Percentiles rank a stretch among this genome's conserved stretches.
Conservation (phyloP, 2,888 invertebrate genomes). For the Leptarthrus brevirostris region DNA sequence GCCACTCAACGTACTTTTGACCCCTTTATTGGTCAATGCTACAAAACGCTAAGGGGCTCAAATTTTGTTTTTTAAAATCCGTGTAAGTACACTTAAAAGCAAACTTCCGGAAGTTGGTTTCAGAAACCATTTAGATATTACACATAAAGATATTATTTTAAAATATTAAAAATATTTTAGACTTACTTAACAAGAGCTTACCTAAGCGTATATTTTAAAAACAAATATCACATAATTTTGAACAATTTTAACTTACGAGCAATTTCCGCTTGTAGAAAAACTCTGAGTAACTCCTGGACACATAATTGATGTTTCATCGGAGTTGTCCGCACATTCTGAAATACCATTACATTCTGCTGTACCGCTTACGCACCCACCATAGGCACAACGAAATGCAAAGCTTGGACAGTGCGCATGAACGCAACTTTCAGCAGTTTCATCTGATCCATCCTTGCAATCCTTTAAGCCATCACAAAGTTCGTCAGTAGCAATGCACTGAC, state of each 20-base stretch:
- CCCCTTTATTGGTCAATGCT: too few species aligned
- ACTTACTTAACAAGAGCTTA: too few species aligned
- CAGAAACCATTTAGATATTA: too few species aligned
- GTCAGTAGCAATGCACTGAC: constrained; percentile 59
- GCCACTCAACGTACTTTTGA: too few species aligned
- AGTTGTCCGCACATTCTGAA: constrained; percentile 58
- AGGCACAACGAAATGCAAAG: constrained; percentile 65
- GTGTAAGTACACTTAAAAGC: too few species aligned
- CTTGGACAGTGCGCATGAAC: constrained; percentile 66
- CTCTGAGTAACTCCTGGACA: constrained; percentile 12
- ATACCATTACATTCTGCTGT: constrained; percentile 55
- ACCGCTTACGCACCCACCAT: constrained; percentile 60
- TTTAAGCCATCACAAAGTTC: constrained; percentile 59
- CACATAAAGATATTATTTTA: too few species aligned
- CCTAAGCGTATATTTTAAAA: too few species aligned
- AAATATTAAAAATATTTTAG: too few species aligned
- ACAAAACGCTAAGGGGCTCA: too few species aligned
- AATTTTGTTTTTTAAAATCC: too few species aligned
- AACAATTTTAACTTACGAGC: constrained; percentile 52
- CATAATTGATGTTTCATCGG: constrained; percentile 55
- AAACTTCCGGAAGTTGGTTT: too few species aligned
- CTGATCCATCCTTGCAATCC: constrained; percentile 62
- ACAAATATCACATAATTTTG: background rate
- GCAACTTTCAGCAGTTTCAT: constrained; percentile 61
- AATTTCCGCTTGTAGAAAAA: constrained; percentile 47